phyloP scores from a whole-genome alignment of 2,888 invertebrate species.

The Drosophila austrosaltans region DNA sequence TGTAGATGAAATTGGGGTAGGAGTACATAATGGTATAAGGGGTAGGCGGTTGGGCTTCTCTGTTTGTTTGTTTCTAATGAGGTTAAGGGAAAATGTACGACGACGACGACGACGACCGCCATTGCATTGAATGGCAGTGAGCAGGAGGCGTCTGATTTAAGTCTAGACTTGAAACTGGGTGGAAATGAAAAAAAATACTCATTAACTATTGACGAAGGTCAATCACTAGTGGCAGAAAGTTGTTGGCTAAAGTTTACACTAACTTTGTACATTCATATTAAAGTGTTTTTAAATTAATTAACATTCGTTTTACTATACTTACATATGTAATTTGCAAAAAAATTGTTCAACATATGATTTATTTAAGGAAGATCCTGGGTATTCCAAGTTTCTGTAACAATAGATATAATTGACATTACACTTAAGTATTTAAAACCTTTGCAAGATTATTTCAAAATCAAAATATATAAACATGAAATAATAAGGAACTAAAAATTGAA shows the following conservation, averaged over 20 bases:
- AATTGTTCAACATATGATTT: slow-evolving; percentile 37
- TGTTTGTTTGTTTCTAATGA: slow-evolving; percentile 69
- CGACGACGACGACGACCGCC: slow-evolving; percentile 64
- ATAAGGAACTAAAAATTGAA: too few relatives aligned
- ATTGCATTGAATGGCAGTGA: slow-evolving; percentile 49
- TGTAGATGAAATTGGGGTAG: neutral
- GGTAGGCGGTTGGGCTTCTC: slow-evolving; percentile 7
- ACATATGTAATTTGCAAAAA: slow-evolving; percentile 69
- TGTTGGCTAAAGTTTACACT: slow-evolving; percentile 35
- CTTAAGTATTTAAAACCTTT: too few relatives aligned
- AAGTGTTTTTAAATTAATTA: too few relatives aligned
- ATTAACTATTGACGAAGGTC: slow-evolving; percentile 43
- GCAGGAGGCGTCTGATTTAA: slow-evolving; percentile 57
- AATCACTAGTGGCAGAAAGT: slow-evolving; percentile 41
- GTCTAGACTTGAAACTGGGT: slow-evolving; percentile 61
- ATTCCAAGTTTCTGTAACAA: slow-evolving; percentile 42
- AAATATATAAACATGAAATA: too few relatives aligned
- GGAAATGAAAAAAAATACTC: slow-evolving; percentile 46
- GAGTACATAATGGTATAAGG: neutral
- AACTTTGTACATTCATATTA: too few relatives aligned
- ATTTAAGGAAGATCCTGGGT: slow-evolving; percentile 44
- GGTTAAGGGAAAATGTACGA: slow-evolving; percentile 63
- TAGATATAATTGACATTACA: neutral
- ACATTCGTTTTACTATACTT: slow-evolving; percentile 23
- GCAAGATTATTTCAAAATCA: too few relatives aligned